Evolutionary conservation across 2,888 invertebrate species (phyloP).

Genomic region (Lissonota sp.): DNA sequence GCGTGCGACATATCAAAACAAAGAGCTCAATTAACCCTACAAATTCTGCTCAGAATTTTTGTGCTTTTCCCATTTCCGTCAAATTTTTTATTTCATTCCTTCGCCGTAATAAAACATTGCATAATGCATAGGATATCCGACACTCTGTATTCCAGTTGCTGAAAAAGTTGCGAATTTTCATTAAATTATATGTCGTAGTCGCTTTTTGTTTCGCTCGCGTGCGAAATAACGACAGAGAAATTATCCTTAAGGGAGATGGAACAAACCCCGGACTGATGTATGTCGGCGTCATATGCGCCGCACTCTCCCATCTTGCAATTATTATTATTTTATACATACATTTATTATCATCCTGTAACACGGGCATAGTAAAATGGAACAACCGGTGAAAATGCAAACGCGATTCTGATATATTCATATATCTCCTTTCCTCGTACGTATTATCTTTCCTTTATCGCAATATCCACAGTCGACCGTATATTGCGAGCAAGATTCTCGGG

Average conservation of each 20-base stretch:
- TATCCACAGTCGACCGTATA: not conserved
- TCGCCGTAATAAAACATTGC: too few species aligned
- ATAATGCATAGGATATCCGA: too few species aligned
- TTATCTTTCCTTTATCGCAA: not conserved
- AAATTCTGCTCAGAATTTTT: too few species aligned
- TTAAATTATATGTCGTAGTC: too few species aligned
- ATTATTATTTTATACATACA: not conserved
- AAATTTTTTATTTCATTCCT: too few species aligned
- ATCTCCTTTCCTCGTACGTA: not conserved
- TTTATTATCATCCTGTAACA: not conserved
- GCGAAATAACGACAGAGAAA: constrained; percentile 30
- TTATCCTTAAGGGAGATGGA: constrained; percentile 19
- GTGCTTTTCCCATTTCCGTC: too few species aligned
- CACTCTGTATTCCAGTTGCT: too few species aligned
- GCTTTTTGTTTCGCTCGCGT: not conserved
- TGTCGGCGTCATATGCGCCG: constrained; percentile 8
- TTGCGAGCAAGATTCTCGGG: constrained; percentile 20
- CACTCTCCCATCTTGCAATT: not conserved
- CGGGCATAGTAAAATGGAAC: constrained; percentile 8
- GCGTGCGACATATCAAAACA: too few species aligned
- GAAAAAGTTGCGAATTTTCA: too few species aligned
- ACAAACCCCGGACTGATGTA: not conserved
- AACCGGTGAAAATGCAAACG: constrained; percentile 39
- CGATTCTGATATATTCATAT: not conserved
- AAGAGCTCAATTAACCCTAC: too few species aligned